Evolutionary conservation across 1,140 invertebrate genomes (phyloP).

Genomic region (Linepithema humile): DNA sequence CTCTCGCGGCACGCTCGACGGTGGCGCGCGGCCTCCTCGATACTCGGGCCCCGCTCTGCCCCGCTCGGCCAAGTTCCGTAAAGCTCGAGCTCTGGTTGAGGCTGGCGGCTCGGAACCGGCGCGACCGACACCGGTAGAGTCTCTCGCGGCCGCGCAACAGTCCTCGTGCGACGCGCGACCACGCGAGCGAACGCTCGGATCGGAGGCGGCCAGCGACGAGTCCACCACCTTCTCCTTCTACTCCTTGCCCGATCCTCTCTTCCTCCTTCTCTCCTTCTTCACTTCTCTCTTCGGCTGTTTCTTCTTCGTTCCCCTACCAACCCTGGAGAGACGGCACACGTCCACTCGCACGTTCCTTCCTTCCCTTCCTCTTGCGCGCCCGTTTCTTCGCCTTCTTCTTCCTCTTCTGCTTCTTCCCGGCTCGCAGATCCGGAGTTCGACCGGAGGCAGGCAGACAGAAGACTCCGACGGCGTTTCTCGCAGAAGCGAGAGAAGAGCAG

Average conservation of each 20-base stretch:
- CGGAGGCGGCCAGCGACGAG: constrained; percentile 59
- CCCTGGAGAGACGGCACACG: neutral
- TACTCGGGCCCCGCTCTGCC: constrained; percentile 33
- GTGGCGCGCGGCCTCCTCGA: constrained; percentile 31
- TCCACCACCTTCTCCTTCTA: constrained; percentile 42
- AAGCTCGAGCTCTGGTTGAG: constrained; percentile 18
- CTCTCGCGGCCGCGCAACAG: constrained; percentile 72
- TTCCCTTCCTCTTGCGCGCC: constrained; percentile 45
- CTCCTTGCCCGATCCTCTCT: constrained; percentile 27
- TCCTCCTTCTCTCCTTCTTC: constrained; percentile 20
- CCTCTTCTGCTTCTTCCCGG: constrained; percentile 49
- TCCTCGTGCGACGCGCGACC: constrained; percentile 75
- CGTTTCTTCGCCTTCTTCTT: constrained; percentile 36
- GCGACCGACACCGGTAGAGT: constrained; percentile 60
- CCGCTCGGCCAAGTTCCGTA: constrained; percentile 24
- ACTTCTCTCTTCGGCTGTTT: constrained; percentile 35
- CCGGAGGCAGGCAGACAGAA: constrained; percentile 57
- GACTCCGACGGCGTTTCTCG: constrained; percentile 52
- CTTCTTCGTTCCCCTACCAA: constrained; percentile 55
- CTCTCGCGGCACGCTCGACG: constrained; percentile 40
- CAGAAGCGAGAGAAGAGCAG: constrained; percentile 31
- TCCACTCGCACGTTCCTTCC: constrained; percentile 26
- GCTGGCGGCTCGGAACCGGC: constrained; percentile 50
- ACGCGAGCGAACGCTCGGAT: constrained; percentile 60
- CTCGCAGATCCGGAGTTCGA: constrained; percentile 63